Evolutionary conservation across 2,888 invertebrate genomes (phyloP).

Genomic region (Athalia circularis): DNA sequence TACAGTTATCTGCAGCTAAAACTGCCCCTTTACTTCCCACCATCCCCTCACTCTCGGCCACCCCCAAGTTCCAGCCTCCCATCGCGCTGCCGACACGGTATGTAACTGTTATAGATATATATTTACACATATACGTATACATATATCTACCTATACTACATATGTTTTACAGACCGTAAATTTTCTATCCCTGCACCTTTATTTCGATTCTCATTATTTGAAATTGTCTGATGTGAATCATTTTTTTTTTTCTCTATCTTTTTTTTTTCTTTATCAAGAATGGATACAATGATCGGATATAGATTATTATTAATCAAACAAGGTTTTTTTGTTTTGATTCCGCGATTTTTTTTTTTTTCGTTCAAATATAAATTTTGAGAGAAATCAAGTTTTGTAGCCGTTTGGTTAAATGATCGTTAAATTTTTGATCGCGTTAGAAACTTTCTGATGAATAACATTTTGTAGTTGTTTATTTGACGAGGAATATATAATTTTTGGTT

Average conservation of each 20-base stretch:
- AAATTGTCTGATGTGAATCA: neutral
- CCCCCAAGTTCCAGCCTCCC: constrained; percentile 19
- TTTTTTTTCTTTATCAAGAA: neutral
- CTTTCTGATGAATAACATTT: no score
- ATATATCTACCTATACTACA: no score
- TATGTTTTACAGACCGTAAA: constrained; percentile 16
- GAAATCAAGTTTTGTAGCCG: no score
- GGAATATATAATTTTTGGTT: neutral
- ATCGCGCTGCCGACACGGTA: neutral
- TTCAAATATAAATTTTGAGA: no score
- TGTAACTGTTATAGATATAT: no score
- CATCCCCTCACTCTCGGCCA: neutral
- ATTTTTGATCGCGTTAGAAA: no score
- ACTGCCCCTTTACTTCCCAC: neutral
- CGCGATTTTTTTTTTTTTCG: neutral
- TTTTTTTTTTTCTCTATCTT: neutral
- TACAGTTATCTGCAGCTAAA: constrained; percentile 17
- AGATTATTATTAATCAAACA: neutral
- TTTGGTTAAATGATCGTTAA: no score
- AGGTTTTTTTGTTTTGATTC: neutral
- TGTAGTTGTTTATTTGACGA: no score
- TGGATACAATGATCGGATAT: neutral
- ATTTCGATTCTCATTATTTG: neutral
- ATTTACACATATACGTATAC: no score
- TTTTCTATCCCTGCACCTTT: constrained; percentile 2